Evolutionary conservation across 2,113 vertebrate species (phyloP), one percentile per base, ranked within the genome.

Genomic region (Mastomys natalensis): DNA sequence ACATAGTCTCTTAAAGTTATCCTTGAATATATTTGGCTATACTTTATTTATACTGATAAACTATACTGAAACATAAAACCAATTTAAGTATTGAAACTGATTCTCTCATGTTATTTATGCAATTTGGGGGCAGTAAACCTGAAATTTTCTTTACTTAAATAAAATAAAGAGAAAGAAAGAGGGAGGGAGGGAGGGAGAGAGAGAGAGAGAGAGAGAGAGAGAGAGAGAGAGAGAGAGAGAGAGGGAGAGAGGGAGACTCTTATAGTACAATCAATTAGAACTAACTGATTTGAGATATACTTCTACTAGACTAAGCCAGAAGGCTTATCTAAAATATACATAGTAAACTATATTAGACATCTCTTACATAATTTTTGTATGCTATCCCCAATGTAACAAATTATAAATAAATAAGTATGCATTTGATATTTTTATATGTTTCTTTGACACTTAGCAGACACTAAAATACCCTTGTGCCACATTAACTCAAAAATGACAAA

Each of bases 401-500:
- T 95, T 85, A 19, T 72, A 78, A 95, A 89, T 6, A 70, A 11
- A 60, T 68, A 73, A 29, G 4, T 90, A 94, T 94, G 9, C 66
- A 45, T 88, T 97, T 82, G 21, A 4, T 29, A 3, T 37, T 86
- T 96, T 84, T 62, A 34, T 77, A 21, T 87, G n/a, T 89, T 92
- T 89, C 2, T 92, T 93, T 94, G 85, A 95, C 34, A 92, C 12
- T 85, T 74, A 73, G 4, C 80, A 37, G 72, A 88, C 40, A 87
- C 45, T 94, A 86, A 93, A 94, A 87, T 96, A 93, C 7, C 13
- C 74, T 94, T 73, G 5, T 77, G 85, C 15, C 70, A 55, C n/a
- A 95, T 96, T 97, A 95, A 97, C 53, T 97, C 21, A 93, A 94
- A 97, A 87, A 95, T 86, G 77, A 74, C 92, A 96, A 91, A 96